These are phyloP conservation scores for Catagonus wagneri DNA, from an alignment of 2,113 vertebrate genomes.

Conservation along the genomic window DNA sequence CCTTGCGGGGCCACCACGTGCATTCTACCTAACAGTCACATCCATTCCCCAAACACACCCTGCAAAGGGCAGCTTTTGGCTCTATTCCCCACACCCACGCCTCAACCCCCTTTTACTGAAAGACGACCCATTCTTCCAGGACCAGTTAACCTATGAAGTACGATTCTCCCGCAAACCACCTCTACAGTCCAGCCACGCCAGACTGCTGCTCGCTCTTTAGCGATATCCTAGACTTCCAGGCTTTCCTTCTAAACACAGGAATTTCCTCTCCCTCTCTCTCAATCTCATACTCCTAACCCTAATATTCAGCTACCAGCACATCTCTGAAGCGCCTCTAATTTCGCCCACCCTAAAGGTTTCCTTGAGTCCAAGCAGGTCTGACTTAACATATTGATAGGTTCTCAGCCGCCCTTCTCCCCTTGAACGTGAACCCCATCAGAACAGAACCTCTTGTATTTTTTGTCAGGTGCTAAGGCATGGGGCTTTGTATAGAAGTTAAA, in stretches of 20 bases:
- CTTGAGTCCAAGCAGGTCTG: background rate
- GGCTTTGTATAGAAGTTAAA: background rate
- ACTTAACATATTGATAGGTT: background rate
- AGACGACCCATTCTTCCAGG: background rate
- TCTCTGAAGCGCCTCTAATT: background rate
- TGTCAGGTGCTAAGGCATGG: background rate
- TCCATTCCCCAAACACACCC: background rate
- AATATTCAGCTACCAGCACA: background rate
- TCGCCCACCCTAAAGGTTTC: background rate
- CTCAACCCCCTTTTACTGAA: background rate
- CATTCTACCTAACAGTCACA: background rate
- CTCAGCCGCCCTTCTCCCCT: background rate
- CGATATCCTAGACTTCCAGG: background rate
- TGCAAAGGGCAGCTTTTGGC: background rate
- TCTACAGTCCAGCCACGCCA: background rate
- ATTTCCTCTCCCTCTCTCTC: slow-evolving; percentile 16
- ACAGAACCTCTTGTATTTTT: background rate
- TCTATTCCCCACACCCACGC: background rate
- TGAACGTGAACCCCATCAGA: background rate
- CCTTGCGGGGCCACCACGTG: background rate
- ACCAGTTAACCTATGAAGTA: background rate
- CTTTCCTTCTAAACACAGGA: background rate
- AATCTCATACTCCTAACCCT: background rate
- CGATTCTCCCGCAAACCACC: background rate
- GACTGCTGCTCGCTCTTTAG: background rate